Evolutionary conservation across 2,113 vertebrate genomes (phyloP).

Genomic region (Alligator mississippiensis): DNA sequence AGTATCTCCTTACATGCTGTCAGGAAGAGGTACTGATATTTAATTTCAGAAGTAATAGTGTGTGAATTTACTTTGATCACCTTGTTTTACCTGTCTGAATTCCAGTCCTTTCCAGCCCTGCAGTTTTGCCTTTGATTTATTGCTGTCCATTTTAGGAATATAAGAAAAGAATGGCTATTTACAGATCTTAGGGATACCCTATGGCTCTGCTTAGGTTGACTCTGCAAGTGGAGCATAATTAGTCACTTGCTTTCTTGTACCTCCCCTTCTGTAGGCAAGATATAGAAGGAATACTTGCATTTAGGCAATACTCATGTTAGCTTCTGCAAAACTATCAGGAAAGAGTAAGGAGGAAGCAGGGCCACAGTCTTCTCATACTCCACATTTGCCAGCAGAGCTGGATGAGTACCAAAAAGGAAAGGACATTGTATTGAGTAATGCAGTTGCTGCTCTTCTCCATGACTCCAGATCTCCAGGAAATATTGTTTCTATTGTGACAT

Average conservation of each 20-base stretch:
- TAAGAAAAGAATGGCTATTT: background rate
- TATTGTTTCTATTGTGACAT: background rate
- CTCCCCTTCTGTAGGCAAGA: background rate
- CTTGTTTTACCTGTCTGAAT: background rate
- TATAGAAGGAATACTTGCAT: background rate
- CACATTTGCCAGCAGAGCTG: background rate
- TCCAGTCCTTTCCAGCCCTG: background rate
- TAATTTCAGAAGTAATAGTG: background rate
- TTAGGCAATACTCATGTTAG: background rate
- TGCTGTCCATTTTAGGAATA: background rate
- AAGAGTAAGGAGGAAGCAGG: background rate
- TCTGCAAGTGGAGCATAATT: no score
- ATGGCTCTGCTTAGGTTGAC: background rate
- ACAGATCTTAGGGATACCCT: background rate
- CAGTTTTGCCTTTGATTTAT: background rate
- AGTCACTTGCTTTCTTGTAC: background rate
- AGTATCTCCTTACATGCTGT: conserved; percentile 89
- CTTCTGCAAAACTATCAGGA: background rate
- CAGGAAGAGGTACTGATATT: conserved; percentile 85
- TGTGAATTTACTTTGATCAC: background rate
- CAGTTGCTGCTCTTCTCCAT: background rate
- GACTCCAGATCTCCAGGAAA: background rate
- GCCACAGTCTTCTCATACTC: background rate
- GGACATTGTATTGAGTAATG: background rate
- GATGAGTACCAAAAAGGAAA: background rate